These are phyloP conservation scores for Muntiacus reevesi DNA, from an alignment of 2,113 vertebrate genomes.

Conservation along the genomic window DNA sequence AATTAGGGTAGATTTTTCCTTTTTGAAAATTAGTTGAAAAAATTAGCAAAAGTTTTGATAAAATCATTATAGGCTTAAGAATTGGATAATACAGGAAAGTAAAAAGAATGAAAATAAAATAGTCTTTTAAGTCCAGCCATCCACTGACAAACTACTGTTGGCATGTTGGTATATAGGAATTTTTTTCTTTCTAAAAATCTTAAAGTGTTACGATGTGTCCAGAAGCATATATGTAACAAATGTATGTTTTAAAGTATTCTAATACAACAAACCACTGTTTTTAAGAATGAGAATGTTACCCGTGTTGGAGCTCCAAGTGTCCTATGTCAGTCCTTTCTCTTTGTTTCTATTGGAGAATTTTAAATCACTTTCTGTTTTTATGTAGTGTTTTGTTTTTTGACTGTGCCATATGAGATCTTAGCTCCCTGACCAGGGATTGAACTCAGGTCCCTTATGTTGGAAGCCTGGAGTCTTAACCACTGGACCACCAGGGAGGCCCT, in stretches of 20 bases:
- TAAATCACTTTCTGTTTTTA: background rate
- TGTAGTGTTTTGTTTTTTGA: background rate
- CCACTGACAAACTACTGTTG: background rate
- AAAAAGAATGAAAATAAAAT: background rate
- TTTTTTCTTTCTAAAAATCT: background rate
- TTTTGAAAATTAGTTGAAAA: conserved; percentile 1
- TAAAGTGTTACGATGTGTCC: background rate
- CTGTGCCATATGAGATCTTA: background rate
- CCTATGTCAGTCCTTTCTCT: background rate
- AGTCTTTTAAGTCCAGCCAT: background rate
- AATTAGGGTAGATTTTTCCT: background rate
- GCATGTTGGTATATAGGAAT: background rate
- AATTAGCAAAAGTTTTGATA: background rate
- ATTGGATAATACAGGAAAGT: background rate
- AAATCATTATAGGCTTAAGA: background rate
- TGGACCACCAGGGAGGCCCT: background rate
- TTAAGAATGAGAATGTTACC: background rate
- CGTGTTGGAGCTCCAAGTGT: background rate
- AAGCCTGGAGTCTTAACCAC: background rate
- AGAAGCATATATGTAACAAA: background rate
- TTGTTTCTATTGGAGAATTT: background rate
- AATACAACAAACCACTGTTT: background rate
- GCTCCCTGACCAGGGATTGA: background rate
- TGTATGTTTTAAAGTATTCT: background rate
- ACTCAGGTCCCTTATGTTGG: background rate